Evolutionary conservation across 2,888 invertebrate species (phyloP).

Genomic region (Drosophila monieri): DNA sequence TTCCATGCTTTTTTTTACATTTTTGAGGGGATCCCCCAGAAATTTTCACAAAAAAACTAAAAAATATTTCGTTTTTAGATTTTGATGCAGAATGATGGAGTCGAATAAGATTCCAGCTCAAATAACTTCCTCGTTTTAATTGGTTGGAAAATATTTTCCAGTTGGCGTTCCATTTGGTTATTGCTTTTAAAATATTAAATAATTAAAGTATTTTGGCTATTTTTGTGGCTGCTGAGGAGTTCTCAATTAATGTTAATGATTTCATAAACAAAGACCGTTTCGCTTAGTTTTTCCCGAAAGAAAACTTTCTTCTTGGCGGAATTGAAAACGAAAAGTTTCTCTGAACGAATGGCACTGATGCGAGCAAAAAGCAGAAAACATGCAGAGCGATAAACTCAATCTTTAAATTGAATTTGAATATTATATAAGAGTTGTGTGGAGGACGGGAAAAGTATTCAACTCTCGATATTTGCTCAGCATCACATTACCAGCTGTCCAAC

Average conservation of each 20-base stretch:
- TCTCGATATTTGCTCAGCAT: conserved; percentile 69
- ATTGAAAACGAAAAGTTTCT: conserved; percentile 32
- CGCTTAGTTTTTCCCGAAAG: not conserved
- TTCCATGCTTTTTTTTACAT: no score
- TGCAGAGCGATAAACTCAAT: conserved; percentile 73
- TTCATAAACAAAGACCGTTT: not conserved
- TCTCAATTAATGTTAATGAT: not conserved
- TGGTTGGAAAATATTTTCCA: not conserved
- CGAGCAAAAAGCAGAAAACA: conserved; percentile 68
- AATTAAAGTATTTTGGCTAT: not conserved
- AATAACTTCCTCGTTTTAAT: not conserved
- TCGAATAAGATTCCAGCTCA: no score
- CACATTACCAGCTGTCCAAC: conserved; percentile 68
- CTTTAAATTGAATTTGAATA: conserved; percentile 79
- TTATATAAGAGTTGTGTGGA: conserved; percentile 47
- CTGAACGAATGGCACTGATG: conserved; percentile 26
- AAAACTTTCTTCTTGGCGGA: not conserved
- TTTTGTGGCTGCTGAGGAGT: not conserved
- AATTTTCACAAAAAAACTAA: no score
- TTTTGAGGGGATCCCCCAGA: no score
- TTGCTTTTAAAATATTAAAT: no score
- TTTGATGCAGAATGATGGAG: no score
- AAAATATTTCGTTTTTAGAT: no score
- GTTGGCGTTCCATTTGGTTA: no score
- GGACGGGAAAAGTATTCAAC: conserved; percentile 42